Conservation (phyloP, 2,113 vertebrate genomes). For the Lagenorhynchus albirostris region DNA sequence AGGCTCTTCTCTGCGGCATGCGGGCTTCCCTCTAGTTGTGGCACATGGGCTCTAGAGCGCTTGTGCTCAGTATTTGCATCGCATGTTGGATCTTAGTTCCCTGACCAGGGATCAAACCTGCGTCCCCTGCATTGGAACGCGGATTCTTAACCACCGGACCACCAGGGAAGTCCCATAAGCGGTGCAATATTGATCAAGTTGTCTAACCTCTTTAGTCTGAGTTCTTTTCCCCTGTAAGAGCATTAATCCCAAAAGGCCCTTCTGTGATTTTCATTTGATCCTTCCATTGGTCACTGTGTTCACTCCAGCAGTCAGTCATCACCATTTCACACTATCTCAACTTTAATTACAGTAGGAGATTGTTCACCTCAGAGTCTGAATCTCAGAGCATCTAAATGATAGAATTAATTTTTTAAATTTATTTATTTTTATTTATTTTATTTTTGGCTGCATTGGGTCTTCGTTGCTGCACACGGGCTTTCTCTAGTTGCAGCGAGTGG, state of each 20-base stretch:
- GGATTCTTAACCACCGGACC: too few relatives aligned
- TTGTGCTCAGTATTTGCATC: too few relatives aligned
- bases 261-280: neutral
- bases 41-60: too few relatives aligned
- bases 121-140: too few relatives aligned
- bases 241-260: neutral
- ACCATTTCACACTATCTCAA: neutral
- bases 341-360: neutral
- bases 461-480: too few relatives aligned
- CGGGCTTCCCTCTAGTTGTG: too few relatives aligned
- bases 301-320: neutral
- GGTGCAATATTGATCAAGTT: neutral
- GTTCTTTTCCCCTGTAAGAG: neutral
- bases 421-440: too few relatives aligned
- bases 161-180: neutral
- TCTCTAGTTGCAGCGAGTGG: too few relatives aligned
- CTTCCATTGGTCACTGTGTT: neutral
- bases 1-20: too few relatives aligned
- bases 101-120: too few relatives aligned
- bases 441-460: too few relatives aligned
- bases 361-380: neutral
- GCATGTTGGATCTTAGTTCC: too few relatives aligned
- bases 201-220: neutral
- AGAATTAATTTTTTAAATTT: neutral
- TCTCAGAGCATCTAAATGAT: slow-evolving; percentile 17